Evolutionary conservation across 1,140 invertebrate genomes (phyloP).

Genomic region (Caenorhabditis latens): DNA sequence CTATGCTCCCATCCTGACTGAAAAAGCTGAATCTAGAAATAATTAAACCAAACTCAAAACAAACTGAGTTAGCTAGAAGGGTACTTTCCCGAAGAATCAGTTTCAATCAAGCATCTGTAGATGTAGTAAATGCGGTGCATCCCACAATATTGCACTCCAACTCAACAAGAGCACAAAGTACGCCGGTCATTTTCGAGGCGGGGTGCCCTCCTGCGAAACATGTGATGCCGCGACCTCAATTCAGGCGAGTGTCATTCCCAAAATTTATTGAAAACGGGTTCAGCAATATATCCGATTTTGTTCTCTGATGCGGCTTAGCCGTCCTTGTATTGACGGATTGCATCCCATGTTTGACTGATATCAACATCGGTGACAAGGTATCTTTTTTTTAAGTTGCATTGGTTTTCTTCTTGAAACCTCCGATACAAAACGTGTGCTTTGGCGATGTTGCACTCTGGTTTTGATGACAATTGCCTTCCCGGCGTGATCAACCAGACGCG

Average conservation of each 20-base stretch:
- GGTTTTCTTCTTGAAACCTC: background rate
- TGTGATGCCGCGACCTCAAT: conserved; percentile 28
- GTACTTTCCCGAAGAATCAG: background rate
- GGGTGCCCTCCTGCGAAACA: conserved; percentile 6
- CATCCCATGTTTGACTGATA: background rate
- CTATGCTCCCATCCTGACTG: background rate
- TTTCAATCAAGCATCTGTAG: background rate
- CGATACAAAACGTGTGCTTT: conserved; percentile 24
- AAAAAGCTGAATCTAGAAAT: background rate
- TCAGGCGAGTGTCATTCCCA: background rate
- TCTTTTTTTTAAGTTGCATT: background rate
- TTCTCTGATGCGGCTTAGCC: conserved; percentile 44
- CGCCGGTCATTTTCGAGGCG: background rate
- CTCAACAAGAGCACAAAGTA: conserved; percentile 37
- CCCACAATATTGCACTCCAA: background rate
- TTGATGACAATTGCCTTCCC: conserved; percentile 30
- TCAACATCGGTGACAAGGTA: background rate
- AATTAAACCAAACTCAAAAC: background rate
- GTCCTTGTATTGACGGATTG: background rate
- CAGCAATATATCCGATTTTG: conserved; percentile 38
- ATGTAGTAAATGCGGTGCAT: background rate
- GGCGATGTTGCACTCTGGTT: conserved; percentile 26
- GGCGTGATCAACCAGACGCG: background rate
- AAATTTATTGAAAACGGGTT: conserved; percentile 45
- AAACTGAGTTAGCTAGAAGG: background rate